Evolutionary conservation across 2,888 invertebrate species (phyloP).

Genomic region (Mesoligia furuncula): DNA sequence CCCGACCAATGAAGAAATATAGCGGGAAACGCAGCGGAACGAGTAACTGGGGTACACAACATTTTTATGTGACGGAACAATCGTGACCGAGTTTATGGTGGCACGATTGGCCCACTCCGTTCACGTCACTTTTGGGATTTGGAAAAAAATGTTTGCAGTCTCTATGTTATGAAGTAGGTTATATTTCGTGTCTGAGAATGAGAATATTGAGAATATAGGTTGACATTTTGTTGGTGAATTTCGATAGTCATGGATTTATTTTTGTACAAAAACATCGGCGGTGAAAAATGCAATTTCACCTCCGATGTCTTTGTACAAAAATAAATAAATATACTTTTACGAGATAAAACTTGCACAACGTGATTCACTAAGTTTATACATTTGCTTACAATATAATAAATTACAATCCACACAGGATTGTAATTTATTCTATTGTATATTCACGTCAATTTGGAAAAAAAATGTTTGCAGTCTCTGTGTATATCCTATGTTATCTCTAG

Average conservation of each 20-base stretch:
- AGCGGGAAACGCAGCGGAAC: constrained; percentile 26
- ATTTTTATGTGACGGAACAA: constrained; percentile 54
- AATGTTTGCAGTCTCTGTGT: not conserved
- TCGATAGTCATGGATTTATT: not conserved
- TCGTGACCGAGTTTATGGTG: constrained; percentile 51
- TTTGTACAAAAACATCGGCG: not conserved
- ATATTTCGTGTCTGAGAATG: constrained; percentile 16
- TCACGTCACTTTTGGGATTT: constrained; percentile 36
- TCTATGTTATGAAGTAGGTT: constrained; percentile 23
- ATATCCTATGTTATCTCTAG: not conserved
- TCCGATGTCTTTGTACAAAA: no score
- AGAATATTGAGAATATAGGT: not conserved
- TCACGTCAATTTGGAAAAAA: no score
- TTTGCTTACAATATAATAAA: not conserved
- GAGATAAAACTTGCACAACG: not conserved
- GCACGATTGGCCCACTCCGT: constrained; percentile 23
- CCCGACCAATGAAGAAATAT: constrained; percentile 41
- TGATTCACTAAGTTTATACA: not conserved
- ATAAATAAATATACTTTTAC: no score
- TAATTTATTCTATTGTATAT: no score
- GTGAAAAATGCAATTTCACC: no score
- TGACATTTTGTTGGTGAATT: constrained; percentile 1
- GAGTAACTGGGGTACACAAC: constrained; percentile 42
- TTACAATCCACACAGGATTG: no score
- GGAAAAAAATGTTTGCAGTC: constrained; percentile 39